Percentiles rank a stretch among this genome's conserved stretches.
phyloP scores from a whole-genome alignment of 2,797 vertebrate genomes.

The Pseudomugil gertrudae region DNA sequence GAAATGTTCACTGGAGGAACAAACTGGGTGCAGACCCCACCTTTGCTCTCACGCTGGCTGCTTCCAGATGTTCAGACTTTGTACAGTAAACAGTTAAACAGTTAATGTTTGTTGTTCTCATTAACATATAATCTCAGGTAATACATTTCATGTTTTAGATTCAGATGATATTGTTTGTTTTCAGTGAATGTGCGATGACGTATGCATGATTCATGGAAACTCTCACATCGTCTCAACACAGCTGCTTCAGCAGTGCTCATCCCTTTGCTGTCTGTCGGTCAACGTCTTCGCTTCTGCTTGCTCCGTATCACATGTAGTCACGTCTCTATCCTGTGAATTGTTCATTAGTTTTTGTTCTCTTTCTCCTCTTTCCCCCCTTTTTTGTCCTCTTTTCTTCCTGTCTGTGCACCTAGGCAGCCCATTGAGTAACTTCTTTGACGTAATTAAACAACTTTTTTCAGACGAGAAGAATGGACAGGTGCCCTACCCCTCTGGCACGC shows the following conservation, averaged over 20 bases:
- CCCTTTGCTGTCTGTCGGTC: slow-evolving; percentile 66
- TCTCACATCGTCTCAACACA: not conserved
- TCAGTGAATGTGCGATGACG: slow-evolving; percentile 14
- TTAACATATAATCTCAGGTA: not conserved
- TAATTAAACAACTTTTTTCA: slow-evolving; percentile 99
- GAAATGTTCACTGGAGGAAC: not conserved
- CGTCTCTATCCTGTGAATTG: slow-evolving; percentile 81
- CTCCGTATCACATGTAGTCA: slow-evolving; percentile 64
- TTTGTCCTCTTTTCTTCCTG: slow-evolving; percentile 75
- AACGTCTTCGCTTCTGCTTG: slow-evolving; percentile 64
- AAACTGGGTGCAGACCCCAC: not conserved
- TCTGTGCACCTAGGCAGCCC: slow-evolving; percentile 96
- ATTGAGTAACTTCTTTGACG: slow-evolving; percentile 99
- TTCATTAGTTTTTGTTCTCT: slow-evolving; percentile 90
- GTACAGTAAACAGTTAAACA: not conserved
- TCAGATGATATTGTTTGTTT: slow-evolving; percentile 10
- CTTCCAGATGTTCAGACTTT: slow-evolving; percentile 21
- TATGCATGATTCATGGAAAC: slow-evolving; percentile 40
- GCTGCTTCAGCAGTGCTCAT: slow-evolving; percentile 34
- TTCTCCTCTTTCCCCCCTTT: slow-evolving; percentile 62
- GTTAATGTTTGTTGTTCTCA: not conserved
- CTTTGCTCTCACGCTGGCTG: not conserved
- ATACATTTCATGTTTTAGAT: not conserved
- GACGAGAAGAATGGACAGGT: slow-evolving; percentile 99
- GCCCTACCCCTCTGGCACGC: slow-evolving; percentile 88